Evolutionary conservation across 2,797 vertebrate genomes (phyloP).

Genomic region (Mustela erminea): DNA sequence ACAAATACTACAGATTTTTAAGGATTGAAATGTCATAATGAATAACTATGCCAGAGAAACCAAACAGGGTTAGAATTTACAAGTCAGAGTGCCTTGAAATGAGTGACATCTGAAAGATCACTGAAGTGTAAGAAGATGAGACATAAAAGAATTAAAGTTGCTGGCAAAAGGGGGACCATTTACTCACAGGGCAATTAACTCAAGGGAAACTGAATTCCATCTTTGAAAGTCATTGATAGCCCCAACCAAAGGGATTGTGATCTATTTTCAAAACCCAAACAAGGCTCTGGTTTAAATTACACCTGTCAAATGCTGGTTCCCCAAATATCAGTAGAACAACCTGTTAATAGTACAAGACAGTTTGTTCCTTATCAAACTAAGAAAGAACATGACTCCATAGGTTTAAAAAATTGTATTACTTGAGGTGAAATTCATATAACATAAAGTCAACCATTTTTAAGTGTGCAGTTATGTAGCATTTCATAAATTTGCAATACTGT

Average conservation of each 20-base stretch:
- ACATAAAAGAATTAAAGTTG: neutral
- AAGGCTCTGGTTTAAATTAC: constrained; percentile 37
- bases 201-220: neutral
- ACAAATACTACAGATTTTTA: neutral
- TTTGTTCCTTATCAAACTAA: neutral
- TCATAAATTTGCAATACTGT: neutral
- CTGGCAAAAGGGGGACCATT: neutral
- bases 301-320: neutral
- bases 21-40: neutral
- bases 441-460: neutral
- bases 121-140: neutral
- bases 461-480: neutral
- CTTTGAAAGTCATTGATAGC: neutral
- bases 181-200: neutral
- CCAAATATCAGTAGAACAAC: neutral
- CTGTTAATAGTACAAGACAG: neutral
- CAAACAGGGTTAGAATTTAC: neutral
- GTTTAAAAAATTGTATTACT: neutral
- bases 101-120: neutral
- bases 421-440: neutral
- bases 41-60: neutral
- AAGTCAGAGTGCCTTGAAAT: neutral
- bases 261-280: neutral
- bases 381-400: neutral
- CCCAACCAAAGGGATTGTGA: neutral